Evolutionary conservation across 1,140 invertebrate genomes (phyloP).

Genomic region (Caerostris darwini): DNA sequence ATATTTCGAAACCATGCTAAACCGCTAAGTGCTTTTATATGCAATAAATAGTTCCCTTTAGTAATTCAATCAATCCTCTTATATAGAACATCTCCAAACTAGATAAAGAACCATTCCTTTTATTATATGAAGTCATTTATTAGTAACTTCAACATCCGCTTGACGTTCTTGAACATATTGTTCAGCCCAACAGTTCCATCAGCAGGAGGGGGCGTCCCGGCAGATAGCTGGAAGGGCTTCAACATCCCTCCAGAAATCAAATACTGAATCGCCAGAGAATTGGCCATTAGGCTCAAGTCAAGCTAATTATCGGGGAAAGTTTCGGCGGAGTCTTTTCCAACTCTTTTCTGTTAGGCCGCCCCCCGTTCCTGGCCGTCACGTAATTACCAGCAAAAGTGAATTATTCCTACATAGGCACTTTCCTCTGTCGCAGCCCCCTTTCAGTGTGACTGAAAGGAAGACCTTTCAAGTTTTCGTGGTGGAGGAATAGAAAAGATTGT

Average conservation of each 20-base stretch:
- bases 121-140: background rate
- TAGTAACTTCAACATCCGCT: background rate
- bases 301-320: slow-evolving; percentile 59
- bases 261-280: slow-evolving; percentile 12
- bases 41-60: no score
- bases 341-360: background rate
- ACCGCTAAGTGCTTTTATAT: no score
- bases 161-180: background rate
- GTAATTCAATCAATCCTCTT: no score
- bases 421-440: background rate
- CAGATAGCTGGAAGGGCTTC: background rate
- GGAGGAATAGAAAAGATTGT: background rate
- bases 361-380: background rate
- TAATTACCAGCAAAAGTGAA: slow-evolving; percentile 64
- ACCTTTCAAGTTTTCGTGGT: background rate
- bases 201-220: background rate
- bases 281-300: slow-evolving; percentile 49
- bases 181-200: background rate
- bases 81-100: no score
- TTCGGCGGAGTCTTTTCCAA: background rate
- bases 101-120: background rate
- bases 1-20: no score
- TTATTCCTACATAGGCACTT: slow-evolving; percentile 40
- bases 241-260: slow-evolving; percentile 48
- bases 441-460: background rate